phyloP scores from a whole-genome alignment of 1,140 invertebrate genomes.

The Ectropis grisescens region DNA sequence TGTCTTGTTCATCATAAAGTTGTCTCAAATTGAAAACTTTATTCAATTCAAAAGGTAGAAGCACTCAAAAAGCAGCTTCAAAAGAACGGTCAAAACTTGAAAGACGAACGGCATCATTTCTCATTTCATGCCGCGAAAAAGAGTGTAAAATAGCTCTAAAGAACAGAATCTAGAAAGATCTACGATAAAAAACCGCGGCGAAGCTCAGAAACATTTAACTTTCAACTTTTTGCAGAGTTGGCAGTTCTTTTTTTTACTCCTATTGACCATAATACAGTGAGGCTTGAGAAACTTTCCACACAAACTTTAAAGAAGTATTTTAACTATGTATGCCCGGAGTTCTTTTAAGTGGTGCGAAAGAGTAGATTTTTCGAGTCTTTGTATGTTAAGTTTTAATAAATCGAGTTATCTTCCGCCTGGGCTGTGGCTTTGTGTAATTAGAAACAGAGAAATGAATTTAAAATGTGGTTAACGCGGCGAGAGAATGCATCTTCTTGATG shows the following conservation, averaged over 20 bases:
- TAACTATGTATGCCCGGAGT: conserved; percentile 34
- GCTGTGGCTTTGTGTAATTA: too few relatives aligned
- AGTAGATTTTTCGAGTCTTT: too few relatives aligned
- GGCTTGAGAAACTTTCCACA: conserved; percentile 21
- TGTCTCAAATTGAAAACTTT: too few relatives aligned
- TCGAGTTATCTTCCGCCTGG: too few relatives aligned
- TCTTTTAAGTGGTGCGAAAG: conserved; percentile 10
- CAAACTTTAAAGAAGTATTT: conserved; percentile 34
- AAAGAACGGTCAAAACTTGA: too few relatives aligned
- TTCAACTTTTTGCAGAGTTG: conserved; percentile 28
- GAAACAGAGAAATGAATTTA: too few relatives aligned
- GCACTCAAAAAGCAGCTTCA: conserved; percentile 2
- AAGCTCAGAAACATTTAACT: conserved; percentile 43
- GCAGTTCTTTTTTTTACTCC: conserved; percentile 26
- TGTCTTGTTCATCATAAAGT: too few relatives aligned
- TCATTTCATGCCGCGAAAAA: conserved; percentile 10
- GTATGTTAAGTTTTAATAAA: too few relatives aligned
- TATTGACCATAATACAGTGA: conserved; percentile 41
- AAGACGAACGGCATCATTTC: too few relatives aligned
- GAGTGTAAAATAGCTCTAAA: conserved; percentile 16
- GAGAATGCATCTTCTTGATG: too few relatives aligned
- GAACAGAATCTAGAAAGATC: conserved; percentile 8
- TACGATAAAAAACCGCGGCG: conserved; percentile 21
- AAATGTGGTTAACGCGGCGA: too few relatives aligned
- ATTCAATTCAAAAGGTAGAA: too few relatives aligned